These are phyloP conservation scores for Sinocyclocheilus rhinocerous DNA, from an alignment of 2,113 vertebrate genomes.

Conservation along the genomic window DNA sequence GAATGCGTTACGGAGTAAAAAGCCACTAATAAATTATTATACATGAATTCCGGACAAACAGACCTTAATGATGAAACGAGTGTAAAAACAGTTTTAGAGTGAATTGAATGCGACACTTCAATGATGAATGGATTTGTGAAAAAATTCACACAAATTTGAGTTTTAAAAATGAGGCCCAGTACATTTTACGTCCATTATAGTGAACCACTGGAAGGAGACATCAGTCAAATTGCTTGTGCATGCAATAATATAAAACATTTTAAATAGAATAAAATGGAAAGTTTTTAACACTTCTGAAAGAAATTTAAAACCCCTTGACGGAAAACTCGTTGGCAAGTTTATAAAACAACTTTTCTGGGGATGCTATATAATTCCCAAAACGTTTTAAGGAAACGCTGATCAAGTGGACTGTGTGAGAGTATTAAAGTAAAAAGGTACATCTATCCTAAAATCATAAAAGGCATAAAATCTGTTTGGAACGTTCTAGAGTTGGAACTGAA, in stretches of 20 bases:
- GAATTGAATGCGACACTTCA: background rate
- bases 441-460: background rate
- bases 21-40: background rate
- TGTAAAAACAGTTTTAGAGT: too few species aligned
- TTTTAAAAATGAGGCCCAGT: background rate
- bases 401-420: background rate
- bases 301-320: background rate
- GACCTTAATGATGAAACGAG: background rate
- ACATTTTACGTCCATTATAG: constrained; percentile 30
- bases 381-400: background rate
- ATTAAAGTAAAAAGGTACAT: background rate
- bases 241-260: constrained; percentile 37
- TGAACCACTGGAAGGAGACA: constrained; percentile 2
- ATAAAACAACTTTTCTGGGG: background rate
- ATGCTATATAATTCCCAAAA: too few species aligned
- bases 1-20: background rate
- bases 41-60: background rate
- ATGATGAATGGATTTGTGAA: background rate
- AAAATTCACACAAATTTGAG: background rate
- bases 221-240: constrained; percentile 16
- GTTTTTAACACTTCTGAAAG: constrained; percentile 17
- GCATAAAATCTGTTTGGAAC: constrained; percentile 17
- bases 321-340: background rate
- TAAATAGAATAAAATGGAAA: constrained; percentile 23
- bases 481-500: background rate